Evolutionary conservation across 2,888 invertebrate species (phyloP).

Genomic region (Drosophila subsilvestris): DNA sequence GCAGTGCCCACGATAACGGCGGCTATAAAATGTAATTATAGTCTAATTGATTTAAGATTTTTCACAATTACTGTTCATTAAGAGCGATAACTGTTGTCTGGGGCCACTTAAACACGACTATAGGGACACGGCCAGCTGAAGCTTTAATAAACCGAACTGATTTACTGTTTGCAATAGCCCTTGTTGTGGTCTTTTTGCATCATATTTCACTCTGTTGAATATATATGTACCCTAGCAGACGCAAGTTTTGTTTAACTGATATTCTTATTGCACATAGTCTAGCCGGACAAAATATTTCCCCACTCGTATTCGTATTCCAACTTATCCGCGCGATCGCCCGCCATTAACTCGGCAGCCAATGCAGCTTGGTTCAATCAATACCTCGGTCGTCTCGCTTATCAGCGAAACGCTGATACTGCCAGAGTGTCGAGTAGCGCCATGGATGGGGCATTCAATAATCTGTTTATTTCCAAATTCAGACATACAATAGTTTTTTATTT

Average conservation of each 20-base stretch:
- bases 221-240: neutral
- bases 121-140: neutral
- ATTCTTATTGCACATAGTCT: neutral
- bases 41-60: slow-evolving; percentile 30
- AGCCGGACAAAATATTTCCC: neutral
- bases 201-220: neutral
- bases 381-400: slow-evolving; percentile 7
- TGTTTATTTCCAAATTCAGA: neutral
- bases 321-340: slow-evolving; percentile 3
- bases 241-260: slow-evolving; percentile 9
- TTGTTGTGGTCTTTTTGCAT: neutral
- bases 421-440: neutral
- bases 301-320: slow-evolving; percentile 11
- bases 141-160: neutral
- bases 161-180: slow-evolving; percentile 2
- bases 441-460: neutral
- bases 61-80: slow-evolving; percentile 7
- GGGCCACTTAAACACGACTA: neutral
- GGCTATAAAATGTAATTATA: slow-evolving; percentile 19
- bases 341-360: slow-evolving; percentile 5
- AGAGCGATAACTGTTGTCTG: slow-evolving; percentile 16
- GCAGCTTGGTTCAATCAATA: neutral
- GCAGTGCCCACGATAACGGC: slow-evolving; percentile 4
- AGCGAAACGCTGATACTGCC: slow-evolving; percentile 7
- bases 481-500: neutral